phyloP scores from a whole-genome alignment of 2,888 invertebrate species.

The Psylliodes chrysocephalus region DNA sequence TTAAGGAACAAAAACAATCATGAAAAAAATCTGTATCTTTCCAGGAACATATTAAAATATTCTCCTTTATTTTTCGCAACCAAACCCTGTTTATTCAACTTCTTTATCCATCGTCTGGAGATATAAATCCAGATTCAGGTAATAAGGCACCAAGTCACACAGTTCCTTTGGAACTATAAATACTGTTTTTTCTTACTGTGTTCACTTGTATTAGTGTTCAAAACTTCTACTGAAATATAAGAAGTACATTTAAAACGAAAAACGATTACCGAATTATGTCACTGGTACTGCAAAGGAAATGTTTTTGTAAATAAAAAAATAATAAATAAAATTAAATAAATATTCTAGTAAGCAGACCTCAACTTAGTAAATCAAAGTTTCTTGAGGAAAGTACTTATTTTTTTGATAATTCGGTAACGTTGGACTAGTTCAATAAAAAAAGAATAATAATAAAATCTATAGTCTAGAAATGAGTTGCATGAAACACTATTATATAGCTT shows the following conservation, averaged over 20 bases:
- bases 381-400: too few relatives aligned
- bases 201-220: constrained; percentile 47
- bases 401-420: constrained; percentile 24
- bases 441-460: not conserved
- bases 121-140: constrained; percentile 48
- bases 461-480: not conserved
- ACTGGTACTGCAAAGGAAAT: not conserved
- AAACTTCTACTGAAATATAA: constrained; percentile 45
- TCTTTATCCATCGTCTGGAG: constrained; percentile 46
- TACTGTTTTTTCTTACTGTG: constrained; percentile 50
- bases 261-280: constrained; percentile 36
- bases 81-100: constrained; percentile 46
- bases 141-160: constrained; percentile 55
- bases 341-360: too few relatives aligned
- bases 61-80: constrained; percentile 32
- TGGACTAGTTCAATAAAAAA: constrained; percentile 18
- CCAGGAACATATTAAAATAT: constrained; percentile 36
- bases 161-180: constrained; percentile 58
- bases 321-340: not conserved
- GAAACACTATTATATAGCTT: not conserved
- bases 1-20: not conserved
- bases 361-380: too few relatives aligned
- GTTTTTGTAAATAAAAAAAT: constrained; percentile 2
- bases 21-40: constrained; percentile 35
- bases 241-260: constrained; percentile 32